phyloP scores from a whole-genome alignment of 2,888 invertebrate species.

The Laspeyria flexula region DNA sequence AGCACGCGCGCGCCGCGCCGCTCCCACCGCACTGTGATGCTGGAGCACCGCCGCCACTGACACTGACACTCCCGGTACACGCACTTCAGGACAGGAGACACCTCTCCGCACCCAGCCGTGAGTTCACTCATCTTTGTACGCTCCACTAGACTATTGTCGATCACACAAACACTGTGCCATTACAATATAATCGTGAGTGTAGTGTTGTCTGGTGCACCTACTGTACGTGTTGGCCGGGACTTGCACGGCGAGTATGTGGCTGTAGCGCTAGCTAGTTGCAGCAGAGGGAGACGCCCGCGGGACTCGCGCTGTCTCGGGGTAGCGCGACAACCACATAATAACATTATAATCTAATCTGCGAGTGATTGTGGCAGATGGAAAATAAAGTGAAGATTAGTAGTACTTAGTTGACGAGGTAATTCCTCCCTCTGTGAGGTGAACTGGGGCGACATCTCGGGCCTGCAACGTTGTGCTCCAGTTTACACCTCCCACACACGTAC shows the following conservation, averaged over 20 bases:
- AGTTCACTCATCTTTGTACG: not conserved
- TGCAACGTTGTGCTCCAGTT: too few species aligned
- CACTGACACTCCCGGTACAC: not conserved
- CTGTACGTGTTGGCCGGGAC: too few species aligned
- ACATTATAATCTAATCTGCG: slow-evolving; percentile 11
- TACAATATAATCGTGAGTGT: too few species aligned
- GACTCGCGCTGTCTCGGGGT: too few species aligned
- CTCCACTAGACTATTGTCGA: not conserved
- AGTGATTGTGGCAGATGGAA: slow-evolving; percentile 7
- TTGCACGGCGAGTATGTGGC: too few species aligned
- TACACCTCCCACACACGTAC: too few species aligned
- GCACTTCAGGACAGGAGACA: not conserved
- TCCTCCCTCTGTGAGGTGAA: too few species aligned
- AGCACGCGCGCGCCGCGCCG: slow-evolving; percentile 24
- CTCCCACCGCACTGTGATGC: slow-evolving; percentile 16
- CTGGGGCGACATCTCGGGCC: too few species aligned
- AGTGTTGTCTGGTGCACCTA: too few species aligned
- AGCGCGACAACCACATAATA: not conserved
- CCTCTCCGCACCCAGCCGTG: not conserved
- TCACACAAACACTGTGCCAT: too few species aligned
- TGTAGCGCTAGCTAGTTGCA: too few species aligned
- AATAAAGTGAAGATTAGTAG: not conserved
- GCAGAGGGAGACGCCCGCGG: too few species aligned
- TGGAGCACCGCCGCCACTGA: not conserved
- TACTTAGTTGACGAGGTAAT: not conserved